Percentiles rank a stretch among this genome's conserved stretches.
Evolutionary conservation across 2,888 invertebrate species (phyloP).

Genomic region (Fragum sueziense): DNA sequence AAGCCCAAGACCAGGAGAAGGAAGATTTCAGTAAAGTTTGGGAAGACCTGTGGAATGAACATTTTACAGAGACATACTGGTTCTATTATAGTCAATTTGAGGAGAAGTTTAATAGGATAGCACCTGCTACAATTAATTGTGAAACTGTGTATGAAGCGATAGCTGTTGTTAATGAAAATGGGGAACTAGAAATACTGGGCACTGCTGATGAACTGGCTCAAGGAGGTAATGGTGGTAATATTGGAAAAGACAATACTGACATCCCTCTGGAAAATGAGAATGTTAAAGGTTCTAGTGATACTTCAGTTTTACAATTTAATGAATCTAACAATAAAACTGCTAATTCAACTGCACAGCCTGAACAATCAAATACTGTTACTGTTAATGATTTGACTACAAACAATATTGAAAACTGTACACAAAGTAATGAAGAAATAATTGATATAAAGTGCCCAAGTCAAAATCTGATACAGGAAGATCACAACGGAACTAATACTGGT

Average conservation of each 20-base stretch:
- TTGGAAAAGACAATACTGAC: too few relatives aligned
- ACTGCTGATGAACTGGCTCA: neutral
- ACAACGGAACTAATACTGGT: too few relatives aligned
- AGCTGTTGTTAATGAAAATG: slow-evolving; percentile 55
- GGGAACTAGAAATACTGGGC: slow-evolving; percentile 28
- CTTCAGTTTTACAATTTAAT: neutral
- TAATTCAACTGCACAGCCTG: neutral
- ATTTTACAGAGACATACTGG: slow-evolving; percentile 76
- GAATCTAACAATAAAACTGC: neutral
- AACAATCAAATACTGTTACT: too few relatives aligned
- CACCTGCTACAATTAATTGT: neutral
- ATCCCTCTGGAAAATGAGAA: neutral
- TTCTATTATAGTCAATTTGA: slow-evolving; percentile 73
- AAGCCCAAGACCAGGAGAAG: neutral
- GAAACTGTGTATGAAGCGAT: slow-evolving; percentile 37
- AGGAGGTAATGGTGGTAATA: neutral
- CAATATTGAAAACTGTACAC: too few relatives aligned
- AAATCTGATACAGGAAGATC: too few relatives aligned
- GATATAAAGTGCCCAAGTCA: too few relatives aligned
- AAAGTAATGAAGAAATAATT: too few relatives aligned
- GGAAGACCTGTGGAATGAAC: slow-evolving; percentile 78
- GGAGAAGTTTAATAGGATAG: slow-evolving; percentile 54
- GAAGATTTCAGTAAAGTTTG: slow-evolving; percentile 65
- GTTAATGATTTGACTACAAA: too few relatives aligned
- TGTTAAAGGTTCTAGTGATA: neutral